These are phyloP conservation scores for Aphelocoma californica DNA, from an alignment of 2,797 vertebrate species.

Conservation along the genomic window DNA sequence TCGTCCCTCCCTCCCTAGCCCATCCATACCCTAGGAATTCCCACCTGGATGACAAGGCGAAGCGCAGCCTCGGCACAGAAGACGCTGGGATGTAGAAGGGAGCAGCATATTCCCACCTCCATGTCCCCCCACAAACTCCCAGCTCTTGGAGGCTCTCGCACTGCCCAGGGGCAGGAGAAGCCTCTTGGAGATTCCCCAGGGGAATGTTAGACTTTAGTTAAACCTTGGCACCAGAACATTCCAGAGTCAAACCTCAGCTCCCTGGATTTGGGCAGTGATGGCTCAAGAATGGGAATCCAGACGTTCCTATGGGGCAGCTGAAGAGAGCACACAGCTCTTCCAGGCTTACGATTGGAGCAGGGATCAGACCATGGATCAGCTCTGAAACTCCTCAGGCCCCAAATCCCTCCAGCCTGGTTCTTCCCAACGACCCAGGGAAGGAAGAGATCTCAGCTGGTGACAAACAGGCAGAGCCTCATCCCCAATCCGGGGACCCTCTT, in stretches of 20 bases:
- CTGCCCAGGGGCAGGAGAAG: neutral
- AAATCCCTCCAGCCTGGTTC: neutral
- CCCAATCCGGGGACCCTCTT: accelerated
- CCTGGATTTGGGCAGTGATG: neutral
- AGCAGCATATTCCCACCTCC: neutral
- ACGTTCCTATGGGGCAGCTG: neutral
- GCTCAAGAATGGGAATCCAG: neutral
- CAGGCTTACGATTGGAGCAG: neutral
- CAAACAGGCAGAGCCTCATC: neutral
- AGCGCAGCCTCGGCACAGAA: accelerated
- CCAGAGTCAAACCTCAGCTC: neutral
- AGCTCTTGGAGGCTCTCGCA: neutral
- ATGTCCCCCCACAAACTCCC: neutral
- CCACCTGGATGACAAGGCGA: neutral
- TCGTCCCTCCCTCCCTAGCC: neutral
- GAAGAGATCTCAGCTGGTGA: neutral
- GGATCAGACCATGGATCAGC: neutral
- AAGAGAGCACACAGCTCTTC: neutral
- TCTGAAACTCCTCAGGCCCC: neutral
- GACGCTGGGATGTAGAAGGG: neutral
- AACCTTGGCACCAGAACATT: neutral
- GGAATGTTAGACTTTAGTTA: neutral
- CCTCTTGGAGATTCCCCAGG: neutral
- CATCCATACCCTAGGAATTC: neutral
- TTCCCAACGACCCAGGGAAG: neutral